Percentiles rank a stretch among this genome's conserved stretches.
Evolutionary conservation across 1,140 invertebrate species (phyloP).

Genomic region (Scaptodrosophila lebanonensis): DNA sequence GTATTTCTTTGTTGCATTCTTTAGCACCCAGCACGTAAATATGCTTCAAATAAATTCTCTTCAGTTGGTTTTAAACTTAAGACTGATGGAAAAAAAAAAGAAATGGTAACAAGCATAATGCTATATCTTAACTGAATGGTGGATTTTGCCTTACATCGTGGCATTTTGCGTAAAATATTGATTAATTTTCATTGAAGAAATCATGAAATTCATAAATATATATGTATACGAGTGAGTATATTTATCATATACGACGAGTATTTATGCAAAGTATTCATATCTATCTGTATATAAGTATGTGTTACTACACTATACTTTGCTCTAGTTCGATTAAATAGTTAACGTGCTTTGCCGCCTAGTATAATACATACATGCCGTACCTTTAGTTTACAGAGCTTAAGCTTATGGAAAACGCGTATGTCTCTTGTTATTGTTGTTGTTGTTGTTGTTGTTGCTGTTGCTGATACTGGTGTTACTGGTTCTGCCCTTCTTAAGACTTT

Average conservation of each 20-base stretch:
- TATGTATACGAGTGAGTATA: neutral
- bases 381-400: too few species aligned
- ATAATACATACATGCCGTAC: too few species aligned
- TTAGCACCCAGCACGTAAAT: constrained; percentile 60
- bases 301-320: neutral
- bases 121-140: too few species aligned
- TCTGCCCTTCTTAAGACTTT: too few species aligned
- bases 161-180: too few species aligned
- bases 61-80: constrained; percentile 37
- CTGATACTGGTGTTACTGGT: too few species aligned
- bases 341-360: too few species aligned
- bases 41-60: constrained; percentile 57
- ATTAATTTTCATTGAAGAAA: neutral
- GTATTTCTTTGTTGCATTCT: constrained; percentile 22
- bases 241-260: constrained; percentile 1
- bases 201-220: neutral
- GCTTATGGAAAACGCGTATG: too few species aligned
- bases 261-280: constrained; percentile 5
- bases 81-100: constrained; percentile 16
- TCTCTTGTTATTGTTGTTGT: too few species aligned
- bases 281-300: neutral
- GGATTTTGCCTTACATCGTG: constrained; percentile 18
- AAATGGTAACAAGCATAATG: too few species aligned
- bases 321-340: too few species aligned
- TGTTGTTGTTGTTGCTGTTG: too few species aligned